Evolutionary conservation across 2,797 vertebrate species (phyloP).

Genomic region (Acanthornis magna): DNA sequence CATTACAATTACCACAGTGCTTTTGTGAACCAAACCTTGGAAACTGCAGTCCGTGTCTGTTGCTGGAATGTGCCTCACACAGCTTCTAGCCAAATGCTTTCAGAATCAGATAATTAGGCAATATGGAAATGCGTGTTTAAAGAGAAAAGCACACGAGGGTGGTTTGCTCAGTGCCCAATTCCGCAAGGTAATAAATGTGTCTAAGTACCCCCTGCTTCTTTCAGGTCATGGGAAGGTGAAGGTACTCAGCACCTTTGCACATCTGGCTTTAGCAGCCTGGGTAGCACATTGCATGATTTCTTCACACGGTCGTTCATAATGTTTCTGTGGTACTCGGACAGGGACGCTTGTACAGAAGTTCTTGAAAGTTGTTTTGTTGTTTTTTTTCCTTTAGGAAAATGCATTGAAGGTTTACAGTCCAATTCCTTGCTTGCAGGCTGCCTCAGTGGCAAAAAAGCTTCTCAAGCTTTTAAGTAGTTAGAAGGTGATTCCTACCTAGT

Average conservation of each 20-base stretch:
- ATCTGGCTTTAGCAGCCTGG: background rate
- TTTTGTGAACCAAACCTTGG: conserved; percentile 56
- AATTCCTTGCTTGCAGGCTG: background rate
- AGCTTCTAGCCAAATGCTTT: conserved; percentile 41
- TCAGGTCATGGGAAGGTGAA: background rate
- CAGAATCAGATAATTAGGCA: conserved; percentile 53
- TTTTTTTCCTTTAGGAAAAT: background rate
- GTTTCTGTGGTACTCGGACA: background rate
- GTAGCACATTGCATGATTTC: background rate
- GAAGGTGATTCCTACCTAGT: background rate
- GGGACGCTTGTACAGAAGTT: background rate
- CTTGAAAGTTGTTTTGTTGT: background rate
- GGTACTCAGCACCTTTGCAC: background rate
- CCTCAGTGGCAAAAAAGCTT: background rate
- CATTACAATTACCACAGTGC: conserved; percentile 42
- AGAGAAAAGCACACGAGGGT: background rate
- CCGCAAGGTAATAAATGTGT: background rate
- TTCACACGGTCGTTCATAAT: fast-evolving
- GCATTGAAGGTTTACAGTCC: background rate
- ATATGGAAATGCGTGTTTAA: conserved; percentile 22
- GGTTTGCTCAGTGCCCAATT: background rate
- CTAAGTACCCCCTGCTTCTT: background rate
- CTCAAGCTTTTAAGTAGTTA: background rate
- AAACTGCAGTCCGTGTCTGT: conserved; percentile 13
- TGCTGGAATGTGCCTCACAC: conserved; percentile 3